Evolutionary conservation across 1,140 invertebrate species (phyloP), one percentile per base, ranked within the genome.

Genomic region (Mya arenaria): DNA sequence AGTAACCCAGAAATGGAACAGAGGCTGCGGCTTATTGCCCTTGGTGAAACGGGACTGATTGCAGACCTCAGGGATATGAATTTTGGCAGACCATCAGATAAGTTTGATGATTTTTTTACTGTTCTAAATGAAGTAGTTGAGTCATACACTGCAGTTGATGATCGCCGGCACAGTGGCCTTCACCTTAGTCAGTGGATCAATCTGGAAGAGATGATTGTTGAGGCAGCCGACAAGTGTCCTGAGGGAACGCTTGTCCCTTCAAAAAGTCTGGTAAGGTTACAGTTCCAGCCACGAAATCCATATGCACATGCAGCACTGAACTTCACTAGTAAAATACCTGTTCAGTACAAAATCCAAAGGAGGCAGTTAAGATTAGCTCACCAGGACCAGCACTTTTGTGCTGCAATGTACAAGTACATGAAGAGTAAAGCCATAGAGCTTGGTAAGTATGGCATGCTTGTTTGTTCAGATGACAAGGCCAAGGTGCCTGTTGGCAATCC

Each of bases 401-500:
- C 71, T 25, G 69, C 80, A 19, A 39, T 37, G 28, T 86, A 23
- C 19, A 79, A 79, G 36, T 82, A 84, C 58, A 63, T 85, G 60
- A 74, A 71, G 13, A 23, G 41, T 8, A 78, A 60, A 41, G 68
- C 78, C 19, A 41, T 78, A 8, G 58, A 73, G 25, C 60, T 52
- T 15, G 66, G 58, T 60, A 25, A 73, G 13, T n/a, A 2, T 39
- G 69, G 41, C 4, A 52, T 34, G 25, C 68, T 86, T 30, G 0
- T 83, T 8, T 73, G 83, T 15, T 58, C 68, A 15, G 85, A 86
- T 83, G 68, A 86, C 55, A 83, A 86, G 36, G 63, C 72, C 6
- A 85, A 82, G 34, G 60, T 79, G 30, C 39, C 48, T 23, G n/a
- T 85, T 52, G 73, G 79, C 32, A 55, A 85, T 25, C 84, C 84